Evolutionary conservation across 2,888 invertebrate species (phyloP).

Genomic region (Zele albiditarsus): DNA sequence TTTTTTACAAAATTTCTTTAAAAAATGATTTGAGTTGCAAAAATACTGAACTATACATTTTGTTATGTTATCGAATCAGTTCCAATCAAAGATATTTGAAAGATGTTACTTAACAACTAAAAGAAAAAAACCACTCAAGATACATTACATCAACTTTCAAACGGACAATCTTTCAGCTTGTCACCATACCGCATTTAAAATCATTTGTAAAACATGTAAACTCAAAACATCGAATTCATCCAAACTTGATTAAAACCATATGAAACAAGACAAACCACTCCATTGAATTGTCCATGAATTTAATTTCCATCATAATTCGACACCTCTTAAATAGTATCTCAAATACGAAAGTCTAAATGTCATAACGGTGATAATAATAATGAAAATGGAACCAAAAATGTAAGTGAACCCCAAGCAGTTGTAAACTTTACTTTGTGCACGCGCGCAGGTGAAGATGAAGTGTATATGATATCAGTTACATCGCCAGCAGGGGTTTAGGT

Average conservation of each 20-base stretch:
- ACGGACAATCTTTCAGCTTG: no score
- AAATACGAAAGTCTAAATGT: not conserved
- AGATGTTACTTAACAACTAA: no score
- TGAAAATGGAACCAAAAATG: not conserved
- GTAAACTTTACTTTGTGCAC: constrained; percentile 18
- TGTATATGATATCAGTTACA: constrained; percentile 45
- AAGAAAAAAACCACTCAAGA: no score
- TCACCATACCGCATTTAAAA: no score
- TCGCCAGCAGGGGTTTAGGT: constrained; percentile 69
- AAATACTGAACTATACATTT: no score
- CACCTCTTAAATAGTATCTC: not conserved
- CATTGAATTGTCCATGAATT: not conserved
- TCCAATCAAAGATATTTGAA: no score
- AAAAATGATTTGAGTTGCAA: no score
- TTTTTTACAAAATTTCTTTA: no score
- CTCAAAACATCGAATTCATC: not conserved
- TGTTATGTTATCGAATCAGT: no score
- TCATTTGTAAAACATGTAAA: no score
- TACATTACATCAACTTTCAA: no score
- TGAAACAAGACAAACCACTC: not conserved
- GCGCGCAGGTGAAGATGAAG: constrained; percentile 38
- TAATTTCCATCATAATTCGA: no score
- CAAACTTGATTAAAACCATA: not conserved
- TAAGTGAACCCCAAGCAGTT: not conserved
- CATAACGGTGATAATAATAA: not conserved